Conservation (phyloP, 2,888 invertebrate species). For the Plebejus argus region DNA sequence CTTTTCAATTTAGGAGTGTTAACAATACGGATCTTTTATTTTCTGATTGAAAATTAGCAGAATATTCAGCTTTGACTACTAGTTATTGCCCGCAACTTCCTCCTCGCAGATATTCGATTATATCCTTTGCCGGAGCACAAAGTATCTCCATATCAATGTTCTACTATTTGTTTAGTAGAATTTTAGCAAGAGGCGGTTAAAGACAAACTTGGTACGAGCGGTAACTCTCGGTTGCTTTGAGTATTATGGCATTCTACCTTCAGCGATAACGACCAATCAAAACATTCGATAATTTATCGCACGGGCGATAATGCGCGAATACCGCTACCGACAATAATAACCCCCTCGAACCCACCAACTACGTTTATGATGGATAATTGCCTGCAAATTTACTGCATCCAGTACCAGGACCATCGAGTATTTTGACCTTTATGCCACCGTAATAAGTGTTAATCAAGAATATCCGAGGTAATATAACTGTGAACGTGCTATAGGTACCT, state of each 20-base stretch:
- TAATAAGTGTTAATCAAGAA: background rate
- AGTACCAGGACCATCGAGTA: background rate
- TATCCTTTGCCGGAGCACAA: too few species aligned
- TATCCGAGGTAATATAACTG: background rate
- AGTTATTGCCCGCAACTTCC: background rate
- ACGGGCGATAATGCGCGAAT: background rate
- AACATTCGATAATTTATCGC: background rate
- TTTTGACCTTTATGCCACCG: background rate
- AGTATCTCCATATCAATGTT: too few species aligned
- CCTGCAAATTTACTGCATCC: background rate
- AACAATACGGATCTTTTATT: background rate
- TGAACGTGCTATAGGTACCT: background rate
- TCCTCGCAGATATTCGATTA: background rate
- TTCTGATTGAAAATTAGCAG: background rate
- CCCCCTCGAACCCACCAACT: background rate
- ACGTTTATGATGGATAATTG: background rate
- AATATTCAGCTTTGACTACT: background rate
- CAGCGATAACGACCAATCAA: background rate
- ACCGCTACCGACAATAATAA: constrained; percentile 11
- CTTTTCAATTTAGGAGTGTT: constrained; percentile 19
- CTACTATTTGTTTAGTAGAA: too few species aligned
- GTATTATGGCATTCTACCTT: background rate
- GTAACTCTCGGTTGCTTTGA: background rate
- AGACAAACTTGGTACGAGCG: background rate
- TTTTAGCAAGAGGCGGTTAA: too few species aligned